A percentile compares a stretch with the other conserved stretches of the same genome.
phyloP scores from a whole-genome alignment of 1,140 invertebrate genomes.

The Atta texana region DNA sequence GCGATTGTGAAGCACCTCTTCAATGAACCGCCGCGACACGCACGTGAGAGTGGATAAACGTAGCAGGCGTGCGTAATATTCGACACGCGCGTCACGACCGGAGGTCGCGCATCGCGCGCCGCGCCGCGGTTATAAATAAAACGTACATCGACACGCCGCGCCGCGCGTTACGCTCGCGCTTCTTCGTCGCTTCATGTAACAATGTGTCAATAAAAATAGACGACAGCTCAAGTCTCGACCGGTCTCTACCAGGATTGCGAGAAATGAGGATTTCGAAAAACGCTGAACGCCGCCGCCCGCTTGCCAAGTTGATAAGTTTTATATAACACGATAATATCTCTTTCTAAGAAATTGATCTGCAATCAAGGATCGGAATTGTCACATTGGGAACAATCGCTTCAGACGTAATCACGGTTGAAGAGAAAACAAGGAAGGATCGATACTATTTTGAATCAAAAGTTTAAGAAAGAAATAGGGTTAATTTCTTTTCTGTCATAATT shows the following conservation, averaged over 20 bases:
- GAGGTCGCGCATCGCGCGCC: conserved; percentile 41
- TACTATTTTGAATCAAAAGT: not conserved
- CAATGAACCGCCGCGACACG: conserved; percentile 39
- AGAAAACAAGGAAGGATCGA: not conserved
- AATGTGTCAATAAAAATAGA: conserved; percentile 74
- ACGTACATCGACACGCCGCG: conserved; percentile 43
- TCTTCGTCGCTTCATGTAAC: conserved; percentile 62
- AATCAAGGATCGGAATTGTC: not conserved
- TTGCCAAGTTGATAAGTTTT: conserved; percentile 3
- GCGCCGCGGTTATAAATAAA: conserved; percentile 73
- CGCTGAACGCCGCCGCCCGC: not conserved
- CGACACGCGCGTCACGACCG: conserved; percentile 73
- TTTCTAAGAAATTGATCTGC: not conserved
- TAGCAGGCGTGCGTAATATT: conserved; percentile 73
- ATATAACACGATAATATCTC: conserved; percentile 6
- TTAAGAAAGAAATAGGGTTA: not conserved
- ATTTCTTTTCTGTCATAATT: not conserved
- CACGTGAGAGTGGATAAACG: conserved; percentile 22
- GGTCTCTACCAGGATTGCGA: conserved; percentile 12
- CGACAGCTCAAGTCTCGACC: not conserved
- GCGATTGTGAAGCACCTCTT: conserved; percentile 15
- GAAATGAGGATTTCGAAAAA: not conserved
- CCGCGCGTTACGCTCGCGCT: conserved; percentile 59
- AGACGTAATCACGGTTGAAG: not conserved
- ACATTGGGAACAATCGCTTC: not conserved